Conservation (phyloP, 2,888 invertebrate genomes). For the Aphrophora alni region DNA sequence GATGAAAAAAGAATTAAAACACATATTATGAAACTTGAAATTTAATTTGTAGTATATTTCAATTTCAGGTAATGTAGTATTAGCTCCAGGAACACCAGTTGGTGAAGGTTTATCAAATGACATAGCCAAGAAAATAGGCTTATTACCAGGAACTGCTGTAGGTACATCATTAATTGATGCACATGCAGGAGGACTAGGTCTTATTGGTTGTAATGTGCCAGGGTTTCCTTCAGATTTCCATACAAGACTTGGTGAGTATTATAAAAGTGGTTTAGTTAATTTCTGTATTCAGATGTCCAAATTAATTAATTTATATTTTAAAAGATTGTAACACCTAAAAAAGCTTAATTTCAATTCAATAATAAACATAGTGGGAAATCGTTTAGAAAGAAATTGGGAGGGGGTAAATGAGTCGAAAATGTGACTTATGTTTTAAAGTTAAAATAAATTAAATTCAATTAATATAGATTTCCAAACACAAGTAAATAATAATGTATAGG, state of each 20-base stretch:
- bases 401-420: too few relatives aligned
- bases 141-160: conserved; percentile 76
- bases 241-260: conserved; percentile 60
- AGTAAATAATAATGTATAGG: too few relatives aligned
- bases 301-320: too few relatives aligned
- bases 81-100: conserved; percentile 75
- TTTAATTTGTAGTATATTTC: conserved; percentile 13
- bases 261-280: too few relatives aligned
- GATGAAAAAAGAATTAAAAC: neutral
- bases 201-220: conserved; percentile 56
- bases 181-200: conserved; percentile 90
- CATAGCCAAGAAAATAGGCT: conserved; percentile 73
- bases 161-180: conserved; percentile 94
- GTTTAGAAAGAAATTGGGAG: too few relatives aligned
- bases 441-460: too few relatives aligned
- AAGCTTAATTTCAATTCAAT: too few relatives aligned
- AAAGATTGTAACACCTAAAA: too few relatives aligned
- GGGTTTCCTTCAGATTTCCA: conserved; percentile 58
- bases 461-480: too few relatives aligned
- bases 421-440: too few relatives aligned
- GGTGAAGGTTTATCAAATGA: conserved; percentile 67
- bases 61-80: conserved; percentile 61
- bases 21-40: neutral
- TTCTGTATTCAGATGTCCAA: too few relatives aligned
- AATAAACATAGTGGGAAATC: too few relatives aligned